These are phyloP conservation scores for Megathymus violae DNA, from an alignment of 1,140 invertebrate species.

Conservation along the genomic window DNA sequence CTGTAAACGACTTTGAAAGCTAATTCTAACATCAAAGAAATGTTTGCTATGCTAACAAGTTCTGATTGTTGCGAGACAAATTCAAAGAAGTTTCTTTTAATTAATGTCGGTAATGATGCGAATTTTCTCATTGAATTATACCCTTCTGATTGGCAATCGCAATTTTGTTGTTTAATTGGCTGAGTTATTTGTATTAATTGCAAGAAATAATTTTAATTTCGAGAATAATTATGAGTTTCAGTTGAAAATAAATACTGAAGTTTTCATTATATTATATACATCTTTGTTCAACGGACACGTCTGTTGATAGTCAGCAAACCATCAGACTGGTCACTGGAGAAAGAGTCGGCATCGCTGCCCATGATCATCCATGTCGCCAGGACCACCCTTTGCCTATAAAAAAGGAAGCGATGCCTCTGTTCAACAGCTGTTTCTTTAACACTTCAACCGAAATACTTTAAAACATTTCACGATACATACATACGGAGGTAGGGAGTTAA, in stretches of 20 bases:
- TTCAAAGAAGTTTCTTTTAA: conserved; percentile 27
- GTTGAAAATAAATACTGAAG: not conserved
- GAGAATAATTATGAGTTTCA: not conserved
- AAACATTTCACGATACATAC: too few relatives aligned
- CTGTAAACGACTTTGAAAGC: conserved; percentile 6
- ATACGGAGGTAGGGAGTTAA: too few relatives aligned
- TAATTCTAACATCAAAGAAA: conserved; percentile 31
- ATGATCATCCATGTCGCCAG: too few relatives aligned
- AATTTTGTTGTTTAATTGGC: conserved; percentile 23
- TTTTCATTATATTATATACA: not conserved
- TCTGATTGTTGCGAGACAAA: conserved; percentile 21
- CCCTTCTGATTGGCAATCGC: conserved; percentile 19
- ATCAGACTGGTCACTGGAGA: too few relatives aligned
- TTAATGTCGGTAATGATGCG: conserved; percentile 23
- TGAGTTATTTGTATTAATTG: conserved; percentile 21
- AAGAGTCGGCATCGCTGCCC: too few relatives aligned
- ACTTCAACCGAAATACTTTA: too few relatives aligned
- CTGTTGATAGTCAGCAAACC: too few relatives aligned
- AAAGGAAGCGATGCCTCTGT: too few relatives aligned
- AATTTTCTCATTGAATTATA: conserved; percentile 27
- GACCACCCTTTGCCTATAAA: too few relatives aligned
- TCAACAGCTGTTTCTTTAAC: too few relatives aligned
- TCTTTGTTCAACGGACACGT: not conserved
- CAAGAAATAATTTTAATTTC: conserved; percentile 1
- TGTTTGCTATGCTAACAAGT: conserved; percentile 31